phyloP scores from a whole-genome alignment of 2,888 invertebrate species.

The Odontothrips loti region DNA sequence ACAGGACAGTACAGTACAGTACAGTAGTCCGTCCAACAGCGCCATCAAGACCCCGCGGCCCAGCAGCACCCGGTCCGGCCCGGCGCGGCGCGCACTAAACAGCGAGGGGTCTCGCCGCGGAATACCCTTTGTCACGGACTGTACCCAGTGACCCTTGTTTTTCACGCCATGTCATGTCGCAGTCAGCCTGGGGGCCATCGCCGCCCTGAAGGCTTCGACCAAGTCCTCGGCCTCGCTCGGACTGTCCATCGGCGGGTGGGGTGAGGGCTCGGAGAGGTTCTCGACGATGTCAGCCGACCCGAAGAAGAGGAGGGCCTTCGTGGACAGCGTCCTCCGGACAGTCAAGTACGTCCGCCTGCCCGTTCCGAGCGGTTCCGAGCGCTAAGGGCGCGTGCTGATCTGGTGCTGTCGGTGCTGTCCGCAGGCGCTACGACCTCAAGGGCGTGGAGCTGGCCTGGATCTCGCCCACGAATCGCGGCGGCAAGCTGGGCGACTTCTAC shows the following conservation, averaged over 20 bases:
- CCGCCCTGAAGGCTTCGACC: not conserved
- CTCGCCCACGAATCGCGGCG: conserved; percentile 72
- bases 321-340: conserved; percentile 65
- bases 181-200: not conserved
- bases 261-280: conserved; percentile 75
- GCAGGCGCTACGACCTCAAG: conserved; percentile 67
- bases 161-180: not conserved
- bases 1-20: not conserved
- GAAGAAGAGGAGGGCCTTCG: conserved; percentile 60
- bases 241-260: conserved; percentile 87
- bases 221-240: conserved; percentile 46
- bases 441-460: conserved; percentile 83
- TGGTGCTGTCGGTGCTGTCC: conserved; percentile 39
- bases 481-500: conserved; percentile 65
- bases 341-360: conserved; percentile 52
- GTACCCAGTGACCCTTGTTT: not conserved
- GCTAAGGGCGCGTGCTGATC: not conserved
- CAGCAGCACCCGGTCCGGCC: not conserved
- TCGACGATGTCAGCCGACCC: conserved; percentile 64
- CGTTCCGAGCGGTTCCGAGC: not conserved
- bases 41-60: not conserved
- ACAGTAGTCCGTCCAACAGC: not conserved
- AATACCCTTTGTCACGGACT: not conserved
- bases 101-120: not conserved
- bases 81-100: not conserved